A percentile compares a stretch with the other conserved stretches of the same genome.
phyloP scores from a whole-genome alignment of 1,140 invertebrate genomes.

The Sitophilus oryzae region DNA sequence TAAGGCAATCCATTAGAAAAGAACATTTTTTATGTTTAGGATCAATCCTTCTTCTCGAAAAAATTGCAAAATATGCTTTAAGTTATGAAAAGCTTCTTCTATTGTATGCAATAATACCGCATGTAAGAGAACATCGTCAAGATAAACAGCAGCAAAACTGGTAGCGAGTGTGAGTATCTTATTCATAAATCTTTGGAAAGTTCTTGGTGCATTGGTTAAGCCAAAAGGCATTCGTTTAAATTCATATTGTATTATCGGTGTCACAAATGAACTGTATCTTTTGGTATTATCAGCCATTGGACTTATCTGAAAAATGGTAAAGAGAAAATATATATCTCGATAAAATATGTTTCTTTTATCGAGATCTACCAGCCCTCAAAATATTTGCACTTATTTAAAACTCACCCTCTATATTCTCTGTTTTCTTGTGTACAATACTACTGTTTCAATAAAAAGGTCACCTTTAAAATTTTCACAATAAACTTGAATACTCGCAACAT shows the following conservation, averaged over 20 bases:
- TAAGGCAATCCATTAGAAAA: too few species aligned
- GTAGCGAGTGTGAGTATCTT: not conserved
- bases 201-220: slow-evolving; percentile 39
- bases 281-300: slow-evolving; percentile 35
- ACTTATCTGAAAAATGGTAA: too few species aligned
- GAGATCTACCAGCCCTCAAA: too few species aligned
- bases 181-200: slow-evolving; percentile 17
- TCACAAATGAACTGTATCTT: slow-evolving; percentile 41
- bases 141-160: not conserved
- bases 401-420: too few species aligned
- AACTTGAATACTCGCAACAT: too few species aligned
- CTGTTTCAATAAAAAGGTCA: too few species aligned
- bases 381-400: too few species aligned
- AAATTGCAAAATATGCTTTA: not conserved
- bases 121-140: not conserved
- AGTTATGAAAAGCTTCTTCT: not conserved
- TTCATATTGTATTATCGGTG: slow-evolving; percentile 42
- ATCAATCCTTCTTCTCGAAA: not conserved
- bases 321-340: too few species aligned
- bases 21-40: not conserved
- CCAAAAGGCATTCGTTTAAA: slow-evolving; percentile 45
- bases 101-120: not conserved
- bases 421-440: too few species aligned
- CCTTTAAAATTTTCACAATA: too few species aligned
- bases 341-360: too few species aligned